phyloP scores from a whole-genome alignment of 2,888 invertebrate genomes.

The Pristionchus fissidentatus region DNA sequence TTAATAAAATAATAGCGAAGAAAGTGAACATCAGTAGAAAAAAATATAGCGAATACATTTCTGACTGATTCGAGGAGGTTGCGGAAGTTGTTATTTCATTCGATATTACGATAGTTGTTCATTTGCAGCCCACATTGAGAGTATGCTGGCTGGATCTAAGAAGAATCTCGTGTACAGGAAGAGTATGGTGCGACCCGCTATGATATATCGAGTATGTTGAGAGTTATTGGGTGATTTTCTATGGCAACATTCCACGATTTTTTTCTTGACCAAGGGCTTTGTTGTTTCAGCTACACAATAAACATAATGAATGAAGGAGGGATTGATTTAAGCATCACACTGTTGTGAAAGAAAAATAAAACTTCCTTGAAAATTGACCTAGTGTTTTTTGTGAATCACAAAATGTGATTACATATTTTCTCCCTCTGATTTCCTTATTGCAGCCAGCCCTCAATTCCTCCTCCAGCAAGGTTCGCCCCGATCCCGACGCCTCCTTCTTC shows the following conservation, averaged over 20 bases:
- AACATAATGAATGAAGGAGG: too few species aligned
- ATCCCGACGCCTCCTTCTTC: conserved; percentile 82
- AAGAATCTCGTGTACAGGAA: not conserved
- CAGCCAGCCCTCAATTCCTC: conserved; percentile 57
- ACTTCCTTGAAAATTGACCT: not conserved
- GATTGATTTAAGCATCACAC: too few species aligned
- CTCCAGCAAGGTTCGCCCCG: conserved; percentile 80
- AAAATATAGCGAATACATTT: too few species aligned
- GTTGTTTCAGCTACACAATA: too few species aligned
- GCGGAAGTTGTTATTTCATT: not conserved
- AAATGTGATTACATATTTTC: not conserved
- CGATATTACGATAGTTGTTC: not conserved
- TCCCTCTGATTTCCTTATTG: not conserved
- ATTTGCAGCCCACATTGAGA: conserved; percentile 38
- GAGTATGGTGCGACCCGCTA: conserved; percentile 63
- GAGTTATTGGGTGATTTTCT: too few species aligned
- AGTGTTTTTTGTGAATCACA: not conserved
- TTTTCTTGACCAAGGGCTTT: too few species aligned
- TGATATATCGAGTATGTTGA: conserved; percentile 79
- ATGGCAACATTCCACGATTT: too few species aligned
- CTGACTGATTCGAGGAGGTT: not conserved
- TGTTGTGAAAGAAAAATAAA: too few species aligned
- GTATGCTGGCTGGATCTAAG: not conserved
- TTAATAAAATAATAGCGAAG: too few species aligned
- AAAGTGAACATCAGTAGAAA: too few species aligned